Evolutionary conservation across 2,888 invertebrate genomes (phyloP).

Genomic region (Anticlea derivata): DNA sequence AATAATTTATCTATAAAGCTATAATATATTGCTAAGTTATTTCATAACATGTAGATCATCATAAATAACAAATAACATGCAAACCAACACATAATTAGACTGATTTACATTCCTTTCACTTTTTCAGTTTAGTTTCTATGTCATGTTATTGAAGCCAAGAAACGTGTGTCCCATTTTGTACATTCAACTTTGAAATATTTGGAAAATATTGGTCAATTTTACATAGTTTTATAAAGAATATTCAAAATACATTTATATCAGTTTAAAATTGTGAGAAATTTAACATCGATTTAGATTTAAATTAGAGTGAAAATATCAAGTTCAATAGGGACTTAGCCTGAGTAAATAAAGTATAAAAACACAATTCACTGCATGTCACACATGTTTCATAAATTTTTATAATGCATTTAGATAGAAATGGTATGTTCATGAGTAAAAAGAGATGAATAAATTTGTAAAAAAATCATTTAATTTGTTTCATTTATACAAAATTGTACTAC

Average conservation of each 20-base stretch:
- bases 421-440: conserved; percentile 64
- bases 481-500: conserved; percentile 24
- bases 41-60: conserved; percentile 33
- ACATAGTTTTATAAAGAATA: conserved; percentile 26
- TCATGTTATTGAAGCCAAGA: conserved; percentile 23
- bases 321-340: conserved; percentile 30
- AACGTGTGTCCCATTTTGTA: conserved; percentile 37
- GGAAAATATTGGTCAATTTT: conserved; percentile 31
- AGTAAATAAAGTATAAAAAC: conserved; percentile 38
- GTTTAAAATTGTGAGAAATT: conserved; percentile 33
- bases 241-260: conserved; percentile 28
- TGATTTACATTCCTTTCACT: conserved; percentile 59
- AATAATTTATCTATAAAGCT: conserved; percentile 48
- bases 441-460: conserved; percentile 63
- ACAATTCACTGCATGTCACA: conserved; percentile 53
- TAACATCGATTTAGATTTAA: conserved; percentile 36
- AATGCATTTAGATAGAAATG: conserved; percentile 68
- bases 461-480: conserved; percentile 39
- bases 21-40: conserved; percentile 39
- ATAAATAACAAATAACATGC: conserved; percentile 46
- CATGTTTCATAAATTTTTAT: conserved; percentile 59
- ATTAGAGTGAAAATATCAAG: conserved; percentile 29
- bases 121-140: conserved; percentile 23
- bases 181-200: conserved; percentile 27
- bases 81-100: conserved; percentile 52